Percentiles rank a stretch among this genome's conserved stretches.
Evolutionary conservation across 2,797 vertebrate species (phyloP).

Genomic region (Fratercula arctica): DNA sequence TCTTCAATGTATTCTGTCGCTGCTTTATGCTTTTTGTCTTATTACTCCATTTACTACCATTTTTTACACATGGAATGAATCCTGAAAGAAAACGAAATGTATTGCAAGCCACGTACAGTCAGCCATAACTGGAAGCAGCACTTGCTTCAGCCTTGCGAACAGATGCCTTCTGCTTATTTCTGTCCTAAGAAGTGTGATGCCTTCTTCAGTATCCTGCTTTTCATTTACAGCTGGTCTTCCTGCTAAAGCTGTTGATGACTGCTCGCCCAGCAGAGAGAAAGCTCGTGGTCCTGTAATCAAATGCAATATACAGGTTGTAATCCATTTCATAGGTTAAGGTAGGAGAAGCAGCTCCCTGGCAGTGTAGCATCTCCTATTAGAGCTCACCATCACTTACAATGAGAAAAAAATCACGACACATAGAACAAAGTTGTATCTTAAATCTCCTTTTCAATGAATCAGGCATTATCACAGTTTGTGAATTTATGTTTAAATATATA

Average conservation of each 20-base stretch:
- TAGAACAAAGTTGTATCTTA: background rate
- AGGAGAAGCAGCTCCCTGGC: background rate
- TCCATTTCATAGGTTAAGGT: background rate
- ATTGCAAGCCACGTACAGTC: rapidly evolving
- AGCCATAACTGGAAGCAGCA: background rate
- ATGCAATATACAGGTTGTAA: background rate
- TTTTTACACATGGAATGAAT: background rate
- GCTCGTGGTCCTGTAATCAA: background rate
- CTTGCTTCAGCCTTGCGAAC: background rate
- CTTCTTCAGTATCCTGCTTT: background rate
- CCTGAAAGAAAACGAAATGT: background rate
- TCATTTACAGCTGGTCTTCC: background rate
- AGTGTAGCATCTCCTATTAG: background rate
- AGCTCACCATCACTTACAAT: background rate
- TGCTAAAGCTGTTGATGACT: background rate
- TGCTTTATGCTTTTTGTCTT: background rate
- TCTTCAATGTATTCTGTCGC: background rate
- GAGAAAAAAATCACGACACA: background rate
- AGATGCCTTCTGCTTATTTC: background rate
- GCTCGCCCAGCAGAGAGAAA: background rate
- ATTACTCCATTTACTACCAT: background rate
- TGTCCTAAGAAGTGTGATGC: background rate
- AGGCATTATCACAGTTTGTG: background rate
- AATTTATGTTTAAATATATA: background rate
- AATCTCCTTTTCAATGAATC: background rate